Percentiles rank a stretch among this genome's conserved stretches.
Conservation (phyloP, 2,888 invertebrate genomes). For the Sesamia inferens region DNA sequence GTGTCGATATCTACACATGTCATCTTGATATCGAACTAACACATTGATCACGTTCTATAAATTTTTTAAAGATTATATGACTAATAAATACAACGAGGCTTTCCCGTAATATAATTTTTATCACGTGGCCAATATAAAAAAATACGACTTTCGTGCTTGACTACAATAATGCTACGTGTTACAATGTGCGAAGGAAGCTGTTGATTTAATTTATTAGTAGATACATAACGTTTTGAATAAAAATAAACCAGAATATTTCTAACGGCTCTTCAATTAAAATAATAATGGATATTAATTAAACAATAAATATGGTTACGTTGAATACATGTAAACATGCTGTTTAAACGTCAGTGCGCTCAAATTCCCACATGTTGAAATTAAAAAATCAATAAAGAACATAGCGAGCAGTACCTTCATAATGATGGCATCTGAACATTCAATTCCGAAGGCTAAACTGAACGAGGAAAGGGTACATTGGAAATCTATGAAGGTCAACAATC, state of each 20-base stretch:
- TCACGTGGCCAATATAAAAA: constrained; percentile 50
- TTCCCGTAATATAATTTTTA: constrained; percentile 25
- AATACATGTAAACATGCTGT: neutral
- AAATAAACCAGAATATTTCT: neutral
- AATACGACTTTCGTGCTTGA: constrained; percentile 15
- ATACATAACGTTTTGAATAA: constrained; percentile 7
- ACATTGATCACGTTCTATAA: constrained; percentile 50
- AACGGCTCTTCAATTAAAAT: neutral
- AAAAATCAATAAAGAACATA: constrained; percentile 35
- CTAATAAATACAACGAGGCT: constrained; percentile 23
- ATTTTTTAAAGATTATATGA: constrained; percentile 40
- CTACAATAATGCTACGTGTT: constrained; percentile 45
- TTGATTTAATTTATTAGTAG: constrained; percentile 7
- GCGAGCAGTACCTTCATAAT: constrained; percentile 31
- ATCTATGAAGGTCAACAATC: constrained; percentile 69
- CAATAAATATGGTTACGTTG: constrained; percentile 9
- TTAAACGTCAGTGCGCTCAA: constrained; percentile 1
- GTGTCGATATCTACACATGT: constrained; percentile 44
- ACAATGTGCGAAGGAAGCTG: constrained; percentile 35
- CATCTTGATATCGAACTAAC: constrained; percentile 55
- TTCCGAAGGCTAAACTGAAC: constrained; percentile 68
- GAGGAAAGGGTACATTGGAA: constrained; percentile 73
- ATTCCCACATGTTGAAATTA: constrained; percentile 31
- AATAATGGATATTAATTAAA: neutral
- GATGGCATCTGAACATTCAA: constrained; percentile 43